Percentiles rank a stretch among this genome's conserved stretches.
Evolutionary conservation across 92 coral and sea anemone genomes (phyloP).

Genomic region (Epizoanthus fatuus): DNA sequence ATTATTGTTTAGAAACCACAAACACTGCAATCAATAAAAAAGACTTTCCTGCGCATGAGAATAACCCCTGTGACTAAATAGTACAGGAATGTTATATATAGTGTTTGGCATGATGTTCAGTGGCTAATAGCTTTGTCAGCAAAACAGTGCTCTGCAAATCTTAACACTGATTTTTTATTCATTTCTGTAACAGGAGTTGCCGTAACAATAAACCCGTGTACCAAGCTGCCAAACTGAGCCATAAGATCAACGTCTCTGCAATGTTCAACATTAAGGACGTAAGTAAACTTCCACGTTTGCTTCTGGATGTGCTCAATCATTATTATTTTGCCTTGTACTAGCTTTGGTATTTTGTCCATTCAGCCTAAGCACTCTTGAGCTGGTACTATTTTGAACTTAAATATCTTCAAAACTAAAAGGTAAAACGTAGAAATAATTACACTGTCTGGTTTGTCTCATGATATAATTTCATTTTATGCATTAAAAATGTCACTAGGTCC

Average conservation of each 20-base stretch:
- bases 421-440: too few species aligned
- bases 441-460: too few species aligned
- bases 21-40: not conserved
- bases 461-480: too few species aligned
- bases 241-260: slow-evolving; percentile 66
- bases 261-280: slow-evolving; percentile 79
- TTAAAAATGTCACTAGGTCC: too few species aligned
- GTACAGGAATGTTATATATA: too few species aligned
- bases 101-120: too few species aligned
- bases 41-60: not conserved
- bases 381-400: too few species aligned
- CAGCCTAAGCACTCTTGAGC: too few species aligned
- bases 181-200: slow-evolving; percentile 70
- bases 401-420: too few species aligned
- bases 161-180: not conserved
- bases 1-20: too few species aligned
- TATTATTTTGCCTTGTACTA: not conserved
- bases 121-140: too few species aligned
- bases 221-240: slow-evolving; percentile 74
- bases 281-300: not conserved
- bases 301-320: not conserved
- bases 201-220: slow-evolving; percentile 82
- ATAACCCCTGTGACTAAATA: not conserved
- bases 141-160: not conserved
- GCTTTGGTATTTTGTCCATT: too few species aligned